Conservation (phyloP, 1,140 invertebrate species). For the Heliconius melpomene region DNA sequence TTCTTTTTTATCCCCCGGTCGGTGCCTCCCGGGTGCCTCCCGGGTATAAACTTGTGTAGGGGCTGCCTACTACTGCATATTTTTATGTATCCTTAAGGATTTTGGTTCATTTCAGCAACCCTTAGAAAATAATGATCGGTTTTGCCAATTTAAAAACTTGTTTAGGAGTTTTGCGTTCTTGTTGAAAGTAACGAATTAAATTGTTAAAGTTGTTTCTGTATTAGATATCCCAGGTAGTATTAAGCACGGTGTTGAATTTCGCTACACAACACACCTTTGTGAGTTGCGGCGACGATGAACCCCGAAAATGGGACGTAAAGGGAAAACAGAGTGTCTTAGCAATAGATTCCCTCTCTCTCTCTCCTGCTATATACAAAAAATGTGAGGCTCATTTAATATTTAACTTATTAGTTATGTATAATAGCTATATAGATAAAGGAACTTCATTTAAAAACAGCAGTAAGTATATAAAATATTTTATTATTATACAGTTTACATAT, state of each 20-base stretch:
- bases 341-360: too few relatives aligned
- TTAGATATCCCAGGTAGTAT: too few relatives aligned
- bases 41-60: slow-evolving; percentile 60
- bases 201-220: neutral
- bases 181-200: slow-evolving; percentile 22
- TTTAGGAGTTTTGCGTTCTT: slow-evolving; percentile 34
- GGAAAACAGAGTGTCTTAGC: too few relatives aligned
- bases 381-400: too few relatives aligned
- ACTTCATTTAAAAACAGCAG: neutral
- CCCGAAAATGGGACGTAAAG: too few relatives aligned
- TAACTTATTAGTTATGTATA: too few relatives aligned
- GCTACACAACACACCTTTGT: too few relatives aligned
- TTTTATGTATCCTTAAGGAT: slow-evolving; percentile 65
- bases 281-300: too few relatives aligned
- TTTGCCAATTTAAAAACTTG: slow-evolving; percentile 35
- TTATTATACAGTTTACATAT: slow-evolving; percentile 77
- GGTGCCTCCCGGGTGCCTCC: slow-evolving; percentile 51
- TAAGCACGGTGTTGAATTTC: too few relatives aligned
- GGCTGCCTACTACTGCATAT: slow-evolving; percentile 72
- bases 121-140: slow-evolving; percentile 45
- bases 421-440: neutral
- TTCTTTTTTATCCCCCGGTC: slow-evolving; percentile 79
- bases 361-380: neutral
- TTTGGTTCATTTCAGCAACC: slow-evolving; percentile 56
- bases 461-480: slow-evolving; percentile 72